These are phyloP conservation scores for Sternotherus odoratus DNA, from an alignment of 2,797 vertebrate species.

Conservation along the genomic window DNA sequence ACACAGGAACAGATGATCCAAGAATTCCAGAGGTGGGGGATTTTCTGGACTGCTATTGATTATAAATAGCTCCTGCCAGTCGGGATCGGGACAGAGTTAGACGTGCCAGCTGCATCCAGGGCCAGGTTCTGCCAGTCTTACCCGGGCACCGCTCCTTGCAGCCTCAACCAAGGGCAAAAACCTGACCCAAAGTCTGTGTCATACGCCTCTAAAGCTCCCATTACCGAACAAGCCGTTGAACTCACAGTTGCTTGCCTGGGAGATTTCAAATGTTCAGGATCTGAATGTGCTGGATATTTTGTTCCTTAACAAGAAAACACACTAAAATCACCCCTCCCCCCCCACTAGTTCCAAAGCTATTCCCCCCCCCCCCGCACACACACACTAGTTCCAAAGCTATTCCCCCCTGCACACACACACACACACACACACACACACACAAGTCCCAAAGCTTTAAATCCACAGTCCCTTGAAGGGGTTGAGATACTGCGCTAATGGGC, in stretches of 20 bases:
- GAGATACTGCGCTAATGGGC: rapidly evolving
- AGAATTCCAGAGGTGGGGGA: neutral
- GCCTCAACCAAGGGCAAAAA: neutral
- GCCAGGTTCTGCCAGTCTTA: neutral
- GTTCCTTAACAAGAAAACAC: neutral
- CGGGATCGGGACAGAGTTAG: neutral
- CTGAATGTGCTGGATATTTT: rapidly evolving
- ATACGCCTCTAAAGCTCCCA: rapidly evolving
- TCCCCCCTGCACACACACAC: too few relatives aligned
- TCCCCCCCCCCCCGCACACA: too few relatives aligned
- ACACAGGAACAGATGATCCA: neutral
- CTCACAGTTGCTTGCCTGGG: neutral
- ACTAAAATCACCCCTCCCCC: neutral
- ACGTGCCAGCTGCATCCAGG: neutral
- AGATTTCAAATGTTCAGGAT: neutral
- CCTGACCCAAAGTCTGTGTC: neutral
- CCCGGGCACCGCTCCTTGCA: neutral
- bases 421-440: too few relatives aligned
- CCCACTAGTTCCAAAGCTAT: rapidly evolving
- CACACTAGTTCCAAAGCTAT: too few relatives aligned
- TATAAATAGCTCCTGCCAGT: neutral
- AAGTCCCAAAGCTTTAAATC: rapidly evolving
- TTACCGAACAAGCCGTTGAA: neutral
- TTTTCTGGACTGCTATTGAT: neutral
- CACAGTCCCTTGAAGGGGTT: rapidly evolving